Base-by-base conservation (phyloP, 2,888 invertebrate genomes). In the Eristalinus sepulchralis region DNA sequence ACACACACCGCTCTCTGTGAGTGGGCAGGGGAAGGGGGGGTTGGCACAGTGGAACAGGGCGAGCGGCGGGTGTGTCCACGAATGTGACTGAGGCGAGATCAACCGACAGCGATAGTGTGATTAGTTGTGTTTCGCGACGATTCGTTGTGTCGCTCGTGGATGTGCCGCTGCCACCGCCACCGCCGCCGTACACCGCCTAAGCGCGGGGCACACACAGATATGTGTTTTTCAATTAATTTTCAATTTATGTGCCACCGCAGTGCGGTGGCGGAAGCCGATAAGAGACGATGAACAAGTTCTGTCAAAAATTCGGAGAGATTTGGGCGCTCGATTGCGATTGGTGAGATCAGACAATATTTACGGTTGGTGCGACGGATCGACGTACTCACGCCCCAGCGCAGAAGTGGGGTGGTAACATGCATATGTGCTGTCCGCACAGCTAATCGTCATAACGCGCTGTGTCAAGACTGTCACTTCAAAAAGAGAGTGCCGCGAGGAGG, bases 71-170 rank as follows among this genome's bases (percentile, higher is more conserved):
- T 80, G 80, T 84, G 84, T 62, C 77, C 75, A 63, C 72, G 63
- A 85, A 81, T 81, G 71, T 84, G 67, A 71, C 82, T 77, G 60
- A 76, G 53, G 22, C 73, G 47, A 47, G 85, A 85, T 85, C 85
- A 85, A 81, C 81, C 73, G 81, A 85, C 81, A 85, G 70, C 68
- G 85, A 85, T 85, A 85, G 73, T 73, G 77, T 85, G 85, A 85
- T 85, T 85, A 85, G 81, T 85, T 85, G 81, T 85, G 81, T 85
- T 85, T 85, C 81, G 81, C 64, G 85, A 85, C 81, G 39, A 78
- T 85, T 85, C 81, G 77, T 81, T 85, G 64, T 77, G 73, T 62
- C 78, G 27, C 27, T 27, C n/a, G 76, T 80, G 67, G 53, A 72
- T 70, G 81, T 53, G n/a, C 13, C 2, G n/a, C n/a, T n/a, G n/a